phyloP scores from a whole-genome alignment of 2,797 vertebrate genomes.

The Propithecus perrieri region DNA sequence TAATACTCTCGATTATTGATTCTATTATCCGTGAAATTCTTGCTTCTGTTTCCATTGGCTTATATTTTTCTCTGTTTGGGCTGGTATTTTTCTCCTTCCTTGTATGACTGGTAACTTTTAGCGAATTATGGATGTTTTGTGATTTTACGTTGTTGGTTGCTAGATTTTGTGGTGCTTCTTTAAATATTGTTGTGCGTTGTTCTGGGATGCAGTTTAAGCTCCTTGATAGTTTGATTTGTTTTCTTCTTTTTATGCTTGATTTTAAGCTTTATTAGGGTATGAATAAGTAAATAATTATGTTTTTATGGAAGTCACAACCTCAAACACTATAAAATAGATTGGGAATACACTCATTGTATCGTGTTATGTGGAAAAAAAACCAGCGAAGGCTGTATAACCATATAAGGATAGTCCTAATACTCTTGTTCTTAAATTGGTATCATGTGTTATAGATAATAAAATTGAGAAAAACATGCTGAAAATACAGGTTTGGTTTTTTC shows the following conservation, averaged over 20 bases:
- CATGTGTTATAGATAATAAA: background rate
- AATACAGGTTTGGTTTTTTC: background rate
- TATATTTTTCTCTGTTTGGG: background rate
- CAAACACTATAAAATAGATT: accelerated
- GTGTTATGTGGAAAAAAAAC: background rate
- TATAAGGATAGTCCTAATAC: background rate
- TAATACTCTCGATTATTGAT: background rate
- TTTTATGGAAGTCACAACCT: background rate
- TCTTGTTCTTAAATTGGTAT: background rate
- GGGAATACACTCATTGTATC: background rate
- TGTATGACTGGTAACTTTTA: background rate
- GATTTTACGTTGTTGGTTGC: background rate
- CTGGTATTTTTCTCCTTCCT: background rate
- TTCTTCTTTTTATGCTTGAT: background rate
- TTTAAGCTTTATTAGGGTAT: background rate
- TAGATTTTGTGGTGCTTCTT: background rate
- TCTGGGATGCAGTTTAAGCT: background rate
- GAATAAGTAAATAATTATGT: background rate
- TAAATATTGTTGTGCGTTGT: background rate
- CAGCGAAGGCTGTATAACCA: accelerated
- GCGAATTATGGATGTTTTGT: background rate
- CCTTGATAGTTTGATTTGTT: background rate
- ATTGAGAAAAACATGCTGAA: background rate
- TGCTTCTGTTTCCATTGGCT: background rate
- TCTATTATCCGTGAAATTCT: background rate